Base-by-base conservation (phyloP, 2,113 vertebrate species). In the Felis chaus region DNA sequence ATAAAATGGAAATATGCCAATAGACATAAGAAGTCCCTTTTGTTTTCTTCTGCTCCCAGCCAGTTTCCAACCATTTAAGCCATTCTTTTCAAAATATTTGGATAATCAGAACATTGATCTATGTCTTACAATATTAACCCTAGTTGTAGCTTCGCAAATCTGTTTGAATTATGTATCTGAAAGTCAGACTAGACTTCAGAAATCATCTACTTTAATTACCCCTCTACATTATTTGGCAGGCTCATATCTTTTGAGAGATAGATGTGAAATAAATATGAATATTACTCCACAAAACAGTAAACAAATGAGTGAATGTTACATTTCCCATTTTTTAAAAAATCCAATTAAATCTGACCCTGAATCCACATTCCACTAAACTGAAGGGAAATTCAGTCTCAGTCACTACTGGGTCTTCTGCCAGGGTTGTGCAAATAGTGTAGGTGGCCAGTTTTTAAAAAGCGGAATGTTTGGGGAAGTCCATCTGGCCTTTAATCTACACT, bases 91-190 rank as follows among this genome's bases (percentile, higher is more conserved):
- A 82, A 91, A 80, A 63, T 79, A 95, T 39, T 31, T 80, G 39
- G 19, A 39, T 48, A 80, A 71, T 81, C 66, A 86, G 65, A 80
- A 63, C 6, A 11, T 71, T 53, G 33, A 71, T 4, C 63, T 41
- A 61, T 31, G 16, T 25, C 14, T 55, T 83, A 79, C 45, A 61
- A 53, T 29, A 80, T 84, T 50, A 91, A 79, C n/a, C 71, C 4
- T 66, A 74, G 84, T 92, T 90, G 91, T 80, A 73, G n/a, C 19
- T 95, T 91, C 36, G 88, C 3, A 74, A 81, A 55, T 81, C 48
- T 57, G 74, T 65, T 76, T 65, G 39, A 89, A n/a, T 95, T 66
- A 36, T 5, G 39, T 5, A 71, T 48, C 84, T 29, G 16, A 90
- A n/a, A 89, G 55, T 45, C 41, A 11, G 23, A 69, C 6, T 21